phyloP scores from a whole-genome alignment of 2,888 invertebrate species.

The Cantharis rustica region DNA sequence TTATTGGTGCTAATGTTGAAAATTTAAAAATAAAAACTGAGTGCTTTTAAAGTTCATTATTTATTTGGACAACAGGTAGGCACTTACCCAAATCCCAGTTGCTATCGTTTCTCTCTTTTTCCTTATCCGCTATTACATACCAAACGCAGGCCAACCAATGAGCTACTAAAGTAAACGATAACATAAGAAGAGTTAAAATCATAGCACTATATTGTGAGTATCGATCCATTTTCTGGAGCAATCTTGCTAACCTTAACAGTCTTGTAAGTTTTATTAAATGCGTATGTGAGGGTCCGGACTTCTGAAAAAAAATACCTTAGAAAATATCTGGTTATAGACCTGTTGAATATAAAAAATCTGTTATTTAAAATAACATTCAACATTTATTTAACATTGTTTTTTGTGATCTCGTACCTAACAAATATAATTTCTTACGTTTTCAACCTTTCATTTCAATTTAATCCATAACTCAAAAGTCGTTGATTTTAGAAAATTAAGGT shows the following conservation, averaged over 20 bases:
- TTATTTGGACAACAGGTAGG: conserved; percentile 16
- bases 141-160: conserved; percentile 98
- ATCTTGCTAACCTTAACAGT: conserved; percentile 82
- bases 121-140: conserved; percentile 94
- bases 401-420: too few species aligned
- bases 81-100: conserved; percentile 83
- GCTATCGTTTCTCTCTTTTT: conserved; percentile 68
- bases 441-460: too few species aligned
- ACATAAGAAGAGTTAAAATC: conserved; percentile 91
- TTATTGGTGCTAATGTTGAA: neutral
- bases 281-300: conserved; percentile 28
- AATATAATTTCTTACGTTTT: too few species aligned
- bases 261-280: conserved; percentile 93
- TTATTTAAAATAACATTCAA: too few species aligned
- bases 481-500: too few species aligned
- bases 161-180: conserved; percentile 90
- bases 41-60: neutral
- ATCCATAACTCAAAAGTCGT: too few species aligned
- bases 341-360: neutral
- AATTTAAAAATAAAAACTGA: neutral
- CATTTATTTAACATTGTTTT: too few species aligned
- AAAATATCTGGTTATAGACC: neutral
- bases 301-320: conserved; percentile 23
- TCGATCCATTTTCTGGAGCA: conserved; percentile 95
- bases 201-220: conserved; percentile 96